Evolutionary conservation across 2,888 invertebrate species (phyloP).

Genomic region (Coenonympha glycerion): DNA sequence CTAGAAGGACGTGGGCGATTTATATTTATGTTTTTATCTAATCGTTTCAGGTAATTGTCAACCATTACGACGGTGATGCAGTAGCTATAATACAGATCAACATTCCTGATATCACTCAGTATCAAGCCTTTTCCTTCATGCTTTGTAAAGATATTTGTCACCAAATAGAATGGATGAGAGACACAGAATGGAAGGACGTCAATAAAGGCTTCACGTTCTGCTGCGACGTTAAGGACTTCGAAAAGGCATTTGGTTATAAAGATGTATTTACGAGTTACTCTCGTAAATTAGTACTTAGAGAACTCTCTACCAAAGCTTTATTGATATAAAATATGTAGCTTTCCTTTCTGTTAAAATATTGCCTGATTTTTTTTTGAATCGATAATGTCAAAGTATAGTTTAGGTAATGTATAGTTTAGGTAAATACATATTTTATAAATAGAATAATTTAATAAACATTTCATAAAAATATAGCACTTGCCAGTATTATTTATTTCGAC

Average conservation of each 20-base stretch:
- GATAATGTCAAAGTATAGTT: too few species aligned
- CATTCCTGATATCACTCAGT: conserved; percentile 38
- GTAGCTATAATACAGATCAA: conserved; percentile 53
- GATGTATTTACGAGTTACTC: conserved; percentile 3
- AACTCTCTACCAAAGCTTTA: neutral
- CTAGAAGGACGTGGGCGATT: too few species aligned
- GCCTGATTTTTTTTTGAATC: too few species aligned
- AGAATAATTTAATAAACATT: too few species aligned
- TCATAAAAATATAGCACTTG: too few species aligned
- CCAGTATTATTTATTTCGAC: too few species aligned
- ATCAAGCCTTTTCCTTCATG: conserved; percentile 30
- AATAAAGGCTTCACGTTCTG: conserved; percentile 46
- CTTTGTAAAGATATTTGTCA: conserved; percentile 45
- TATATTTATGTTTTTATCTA: neutral
- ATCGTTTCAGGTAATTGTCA: conserved; percentile 46
- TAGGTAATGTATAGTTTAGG: too few species aligned
- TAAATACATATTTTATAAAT: too few species aligned
- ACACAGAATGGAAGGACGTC: conserved; percentile 37
- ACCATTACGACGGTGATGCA: conserved; percentile 32
- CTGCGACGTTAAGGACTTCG: conserved; percentile 42
- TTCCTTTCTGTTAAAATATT: too few species aligned
- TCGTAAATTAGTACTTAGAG: too few species aligned
- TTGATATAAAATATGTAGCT: neutral
- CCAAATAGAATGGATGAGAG: conserved; percentile 39
- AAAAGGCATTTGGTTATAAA: conserved; percentile 32